Base-by-base conservation (phyloP, 2,113 vertebrate species). In the Periophthalmodon schlosseri region DNA sequence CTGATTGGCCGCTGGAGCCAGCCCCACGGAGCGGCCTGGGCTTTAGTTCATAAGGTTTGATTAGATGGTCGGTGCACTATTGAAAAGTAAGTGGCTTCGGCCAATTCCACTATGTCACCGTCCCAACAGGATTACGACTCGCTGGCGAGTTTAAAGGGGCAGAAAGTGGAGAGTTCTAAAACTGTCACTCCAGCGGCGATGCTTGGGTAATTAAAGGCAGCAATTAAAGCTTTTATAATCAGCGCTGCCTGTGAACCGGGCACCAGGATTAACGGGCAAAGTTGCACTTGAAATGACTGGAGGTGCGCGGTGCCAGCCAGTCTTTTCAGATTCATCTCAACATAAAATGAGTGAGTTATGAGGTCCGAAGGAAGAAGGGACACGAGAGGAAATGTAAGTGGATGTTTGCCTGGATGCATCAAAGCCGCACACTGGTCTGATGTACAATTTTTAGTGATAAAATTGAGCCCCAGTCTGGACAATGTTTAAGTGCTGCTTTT, bases 221-320 rank as follows among this genome's bases (percentile, higher is more conserved):
- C 85, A 91, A 89, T 89, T 91, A 91, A 91, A 88, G 83, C 85
- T 89, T 91, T 90, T 86, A 86, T 87, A 89, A 91, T 91, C 87
- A 90, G 78, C 83, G 77, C 79, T 60, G 77, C 89, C 88, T 83
- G 76, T 87, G 87, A 90, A 89, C 83, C 78, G 72, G 75, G 75
- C 71, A 54, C 72, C 4, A 78, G 84, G 89, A 92, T 89, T 91
- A 90, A 89, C 73, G 85, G 58, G 82, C 73, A 70, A 73, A 83
- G 76, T 79, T 86, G 79, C 76, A 84, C 84, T 84, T 79, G 77
- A 84, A 87, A 86, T 78, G 68, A 74, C 69, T 65, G 71, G 68
- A 83, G 81, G 78, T 69, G 15, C 18, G 70, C 70, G 47, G 61
- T 84, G 84, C 83, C 82, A 88, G 69, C 44, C 21, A 82, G 61